Evolutionary conservation across 2,888 invertebrate species (phyloP), one percentile per base, ranked within the genome.

Genomic region (Fragum fragum): DNA sequence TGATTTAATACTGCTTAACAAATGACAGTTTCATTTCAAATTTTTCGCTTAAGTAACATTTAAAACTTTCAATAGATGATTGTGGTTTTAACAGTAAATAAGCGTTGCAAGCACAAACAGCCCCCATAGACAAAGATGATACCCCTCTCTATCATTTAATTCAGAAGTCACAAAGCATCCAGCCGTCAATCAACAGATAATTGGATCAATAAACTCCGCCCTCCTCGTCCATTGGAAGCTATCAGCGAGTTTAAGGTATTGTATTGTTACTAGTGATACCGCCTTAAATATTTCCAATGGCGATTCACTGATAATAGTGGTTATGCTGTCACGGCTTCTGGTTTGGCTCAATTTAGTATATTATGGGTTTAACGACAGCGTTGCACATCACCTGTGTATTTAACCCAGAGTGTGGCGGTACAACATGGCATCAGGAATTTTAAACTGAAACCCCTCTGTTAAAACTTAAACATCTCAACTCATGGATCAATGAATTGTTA

Each of bases 111-210:
- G 66, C 66, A 21, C 66, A 66, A 66, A 66, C 66, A 66, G 11
- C n/a, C 29, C 66, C 66, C 52, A 18, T 52, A 16, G n/a, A 53
- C 28, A 9, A 23, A 29, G 70, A 70, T 55, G 70, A 76, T 57
- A 76, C 75, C 68, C 75, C 53, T 61, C 69, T 69, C 75, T 76
- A 74, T 74, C 68, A 26, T 18, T 42, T 47, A 68, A 70, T 76
- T 23, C 75, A 68, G 21, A 39, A 76, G 75, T 76, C 57, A 53
- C 68, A 68, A 59, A 69, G 39, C 77, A 81, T 74, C 73, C 63
- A 59, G 69, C 61, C 78, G 81, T 81, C 81, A 77, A 72, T 81
- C 81, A 71, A 26, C 55, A 68, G 77, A 74, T 73, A 76, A 81
- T 81, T 74, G 63, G 39, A 70, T n/a, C 23, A 26, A 3, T 26